phyloP scores from a whole-genome alignment of 1,140 invertebrate genomes.

The Hylaeus anthracinus region DNA sequence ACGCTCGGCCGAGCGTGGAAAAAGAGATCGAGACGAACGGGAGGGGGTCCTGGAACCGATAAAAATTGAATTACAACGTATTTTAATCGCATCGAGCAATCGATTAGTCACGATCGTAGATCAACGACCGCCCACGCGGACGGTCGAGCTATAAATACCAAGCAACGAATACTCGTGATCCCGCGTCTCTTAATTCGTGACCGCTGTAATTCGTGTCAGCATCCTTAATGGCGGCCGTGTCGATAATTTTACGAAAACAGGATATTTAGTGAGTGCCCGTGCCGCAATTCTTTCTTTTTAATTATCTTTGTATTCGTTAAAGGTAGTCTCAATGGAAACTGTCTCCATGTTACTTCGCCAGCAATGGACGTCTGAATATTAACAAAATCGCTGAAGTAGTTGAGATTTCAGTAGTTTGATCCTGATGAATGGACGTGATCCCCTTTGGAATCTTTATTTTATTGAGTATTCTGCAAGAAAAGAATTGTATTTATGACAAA shows the following conservation, averaged over 20 bases:
- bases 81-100: conserved; percentile 70
- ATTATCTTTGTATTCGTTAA: background rate
- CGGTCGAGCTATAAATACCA: conserved; percentile 40
- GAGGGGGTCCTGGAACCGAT: conserved; percentile 43
- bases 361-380: too few relatives aligned
- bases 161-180: conserved; percentile 11
- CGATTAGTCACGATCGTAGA: conserved; percentile 71
- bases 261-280: background rate
- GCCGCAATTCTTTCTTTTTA: background rate
- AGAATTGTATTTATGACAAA: too few relatives aligned
- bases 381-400: too few relatives aligned
- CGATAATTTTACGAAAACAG: conserved; percentile 1
- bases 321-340: background rate
- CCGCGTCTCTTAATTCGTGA: background rate
- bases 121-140: conserved; percentile 66
- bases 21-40: conserved; percentile 19
- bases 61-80: conserved; percentile 72
- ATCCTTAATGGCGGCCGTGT: background rate
- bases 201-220: conserved; percentile 11
- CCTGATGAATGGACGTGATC: too few relatives aligned
- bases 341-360: background rate
- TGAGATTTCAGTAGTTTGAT: too few relatives aligned
- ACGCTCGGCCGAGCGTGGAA: conserved; percentile 43
- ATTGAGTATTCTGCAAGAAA: too few relatives aligned
- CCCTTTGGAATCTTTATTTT: too few relatives aligned